Evolutionary conservation across 2,113 vertebrate species (phyloP), one percentile per base, ranked within the genome.

Genomic region (Polypterus bichir): DNA sequence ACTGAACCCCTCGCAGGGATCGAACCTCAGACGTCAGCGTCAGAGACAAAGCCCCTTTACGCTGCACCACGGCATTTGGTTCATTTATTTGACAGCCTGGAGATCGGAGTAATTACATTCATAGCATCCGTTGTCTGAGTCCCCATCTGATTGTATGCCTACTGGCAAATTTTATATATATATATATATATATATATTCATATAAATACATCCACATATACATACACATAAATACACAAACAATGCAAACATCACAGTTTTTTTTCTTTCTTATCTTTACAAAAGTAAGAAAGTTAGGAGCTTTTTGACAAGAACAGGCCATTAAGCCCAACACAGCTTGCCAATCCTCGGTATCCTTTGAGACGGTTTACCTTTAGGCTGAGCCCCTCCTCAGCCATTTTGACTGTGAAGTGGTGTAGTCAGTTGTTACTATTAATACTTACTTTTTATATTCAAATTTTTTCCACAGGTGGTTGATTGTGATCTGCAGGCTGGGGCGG

Each of bases 391-490:
- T 8, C 7, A 56, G 8, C 7, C 4, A 48, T 4, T 10, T 54
- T 45, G 56, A 64, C n/a, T 59, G 2, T 9, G 64, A 53, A 49
- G 7, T 1, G 3, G 49, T 46, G 60, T 67, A 56, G 1, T 54
- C 1, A 71, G 7, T 3, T 64, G 27, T 27, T 27, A 27, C 27
- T 27, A 27, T 27, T n/a, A 9, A 5, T 46, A 78, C 83, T 72
- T 61, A 92, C 93, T 83, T 93, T 75, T 83, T 91, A 78, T 91
- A 97, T 2, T 88, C 87, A 70, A 93, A 98, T 69, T 81, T 96
- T 66, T 87, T 92, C 91, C 94, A 89, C 2, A 98, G 81, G 54
- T 89, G 82, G 49, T 76, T 89, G 79, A 97, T 90, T 59, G 91
- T 91, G 44, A 77, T 70, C 71, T 97, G 92, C 46, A 90, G 61